Conservation (phyloP, 2,797 vertebrate genomes). For the Leptoclinus maculatus region DNA sequence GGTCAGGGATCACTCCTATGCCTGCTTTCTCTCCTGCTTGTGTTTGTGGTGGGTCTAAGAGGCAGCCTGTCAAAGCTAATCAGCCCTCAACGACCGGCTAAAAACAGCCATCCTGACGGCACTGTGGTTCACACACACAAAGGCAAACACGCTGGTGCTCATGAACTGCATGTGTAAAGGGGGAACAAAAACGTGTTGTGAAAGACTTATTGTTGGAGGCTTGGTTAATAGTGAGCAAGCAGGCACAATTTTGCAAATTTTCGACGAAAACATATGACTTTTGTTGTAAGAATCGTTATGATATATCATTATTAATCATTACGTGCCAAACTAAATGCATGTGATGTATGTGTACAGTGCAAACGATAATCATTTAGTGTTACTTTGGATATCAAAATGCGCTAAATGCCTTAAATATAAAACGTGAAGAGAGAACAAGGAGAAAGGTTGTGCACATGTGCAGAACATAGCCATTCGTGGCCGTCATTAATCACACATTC, state of each 20-base stretch:
- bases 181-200: constrained; percentile 25
- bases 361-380: not conserved
- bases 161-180: constrained; percentile 17
- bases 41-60: constrained; percentile 79
- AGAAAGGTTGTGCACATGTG: not conserved
- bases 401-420: not conserved
- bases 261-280: not conserved
- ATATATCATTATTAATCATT: not conserved
- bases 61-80: constrained; percentile 84
- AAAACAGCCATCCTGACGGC: constrained; percentile 81
- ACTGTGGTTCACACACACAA: constrained; percentile 49
- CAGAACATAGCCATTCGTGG: constrained; percentile 1
- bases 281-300: no score
- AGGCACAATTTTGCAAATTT: no score
- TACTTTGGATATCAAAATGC: not conserved
- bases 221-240: constrained; percentile 55
- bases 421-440: fast-evolving
- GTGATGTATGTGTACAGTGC: not conserved
- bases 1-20: constrained; percentile 33
- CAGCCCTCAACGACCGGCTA: constrained; percentile 74
- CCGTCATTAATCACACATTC: constrained; percentile 52
- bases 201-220: constrained; percentile 53
- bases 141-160: constrained; percentile 40
- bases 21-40: constrained; percentile 69
- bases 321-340: not conserved